Base-by-base conservation (phyloP, 2,113 vertebrate species). In the Carassius carassius region DNA sequence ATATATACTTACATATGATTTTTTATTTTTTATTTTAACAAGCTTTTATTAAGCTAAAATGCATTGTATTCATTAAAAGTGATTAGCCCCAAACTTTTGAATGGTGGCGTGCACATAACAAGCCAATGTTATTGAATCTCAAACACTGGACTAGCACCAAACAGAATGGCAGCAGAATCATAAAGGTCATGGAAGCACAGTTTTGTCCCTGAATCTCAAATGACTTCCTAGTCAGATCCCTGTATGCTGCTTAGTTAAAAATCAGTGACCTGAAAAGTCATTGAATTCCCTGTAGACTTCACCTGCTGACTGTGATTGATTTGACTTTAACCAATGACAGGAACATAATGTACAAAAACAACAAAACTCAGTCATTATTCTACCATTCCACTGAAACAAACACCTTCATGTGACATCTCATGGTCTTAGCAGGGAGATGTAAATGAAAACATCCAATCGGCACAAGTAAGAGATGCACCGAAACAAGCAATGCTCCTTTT, bases 231-330 rank as follows among this genome's bases (percentile, higher is more conserved):
- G 44, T 44, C 2, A 44, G 9, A 44, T 44, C 44, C 10, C 44
- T 11, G 2, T 44, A 44, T 51, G 14, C 23, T 32, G 25, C 47
- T 32, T 72, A 44, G 69, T 72, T 76, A 54, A 54, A 76, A 76
- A 54, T 21, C 47, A 12, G 47, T 32, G 74, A 76, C 49, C 76
- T 35, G 49, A 21, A 35, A 51, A 56, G 7, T 76, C 19, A 58
- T 58, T 78, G 51, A 89, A 89, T 92, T 62, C 86, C 90, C 92
- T 23, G 70, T 47, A 44, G 70, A 73, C 37, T 89, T 74, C 83
- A 89, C 88, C 86, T 35, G 49, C 75, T 78, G 54, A 21, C 51
- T 37, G 32, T 35, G 60, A 78, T 78, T 58, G 54, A 78, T 78
- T 58, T 37, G 19, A 25, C 23, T 76, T 51, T 25, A 54, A 77